These are phyloP conservation scores for Pempheris klunzingeri DNA, from an alignment of 2,797 vertebrate genomes.

Conservation along the genomic window DNA sequence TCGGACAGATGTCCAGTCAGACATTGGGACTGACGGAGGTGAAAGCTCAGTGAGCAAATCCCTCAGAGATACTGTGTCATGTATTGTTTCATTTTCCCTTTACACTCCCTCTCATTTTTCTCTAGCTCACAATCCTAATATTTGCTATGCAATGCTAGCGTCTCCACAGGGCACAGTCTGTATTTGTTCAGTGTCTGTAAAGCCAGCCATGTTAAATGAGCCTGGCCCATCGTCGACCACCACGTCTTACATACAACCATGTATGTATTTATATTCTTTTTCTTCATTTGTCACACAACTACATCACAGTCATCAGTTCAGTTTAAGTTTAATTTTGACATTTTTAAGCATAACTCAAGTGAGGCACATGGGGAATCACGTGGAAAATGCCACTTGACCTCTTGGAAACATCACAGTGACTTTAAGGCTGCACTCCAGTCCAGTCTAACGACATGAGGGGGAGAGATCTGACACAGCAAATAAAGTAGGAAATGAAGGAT, in stretches of 20 bases:
- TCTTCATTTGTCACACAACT: background rate
- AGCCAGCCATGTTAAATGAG: slow-evolving; percentile 38
- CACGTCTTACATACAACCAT: background rate
- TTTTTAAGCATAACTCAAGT: slow-evolving; percentile 17
- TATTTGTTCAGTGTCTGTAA: slow-evolving; percentile 53
- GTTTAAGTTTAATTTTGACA: slow-evolving; percentile 41
- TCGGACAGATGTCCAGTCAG: slow-evolving; percentile 30
- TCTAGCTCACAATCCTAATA: slow-evolving; percentile 56
- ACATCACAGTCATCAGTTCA: slow-evolving; percentile 38
- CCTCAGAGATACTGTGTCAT: slow-evolving; percentile 53
- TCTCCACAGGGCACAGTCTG: slow-evolving; percentile 37
- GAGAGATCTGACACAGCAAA: slow-evolving; percentile 21
- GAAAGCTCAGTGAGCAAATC: slow-evolving; percentile 49
- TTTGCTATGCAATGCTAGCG: slow-evolving; percentile 33
- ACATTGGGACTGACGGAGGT: slow-evolving; percentile 21
- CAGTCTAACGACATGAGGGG: background rate
- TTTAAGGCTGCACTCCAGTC: slow-evolving; percentile 42
- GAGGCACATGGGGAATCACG: slow-evolving; percentile 26
- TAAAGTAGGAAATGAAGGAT: slow-evolving; percentile 19
- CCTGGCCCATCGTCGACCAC: background rate
- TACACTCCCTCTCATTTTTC: slow-evolving; percentile 14
- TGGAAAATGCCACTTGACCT: slow-evolving; percentile 38
- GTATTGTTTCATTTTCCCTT: slow-evolving; percentile 39
- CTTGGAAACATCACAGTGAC: slow-evolving; percentile 22
- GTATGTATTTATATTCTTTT: background rate